phyloP scores from a whole-genome alignment of 2,888 invertebrate species.

The Tromatobia lineatoria region DNA sequence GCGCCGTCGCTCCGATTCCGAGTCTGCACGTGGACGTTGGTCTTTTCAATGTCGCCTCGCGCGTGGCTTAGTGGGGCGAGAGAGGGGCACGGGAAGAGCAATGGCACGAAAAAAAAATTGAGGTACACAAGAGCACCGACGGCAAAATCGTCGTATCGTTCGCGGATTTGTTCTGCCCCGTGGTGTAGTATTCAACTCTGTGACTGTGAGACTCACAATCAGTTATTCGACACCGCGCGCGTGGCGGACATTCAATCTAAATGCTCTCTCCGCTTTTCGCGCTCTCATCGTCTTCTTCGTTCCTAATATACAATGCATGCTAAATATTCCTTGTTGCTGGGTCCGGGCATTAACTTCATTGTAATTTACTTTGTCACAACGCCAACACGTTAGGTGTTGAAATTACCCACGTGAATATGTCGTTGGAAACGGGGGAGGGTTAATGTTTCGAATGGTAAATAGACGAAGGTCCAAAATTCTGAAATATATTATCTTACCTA shows the following conservation, averaged over 20 bases:
- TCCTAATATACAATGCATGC: neutral
- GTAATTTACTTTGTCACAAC: neutral
- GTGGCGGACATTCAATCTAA: conserved; percentile 76
- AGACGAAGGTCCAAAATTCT: no score
- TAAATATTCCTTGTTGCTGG: neutral
- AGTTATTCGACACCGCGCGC: conserved; percentile 76
- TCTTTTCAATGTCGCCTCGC: neutral
- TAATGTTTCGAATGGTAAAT: no score
- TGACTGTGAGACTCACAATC: conserved; percentile 24
- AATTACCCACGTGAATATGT: neutral
- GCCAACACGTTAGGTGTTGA: conserved; percentile 14
- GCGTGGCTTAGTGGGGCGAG: neutral
- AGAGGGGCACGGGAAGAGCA: neutral
- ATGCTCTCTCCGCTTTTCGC: conserved; percentile 32
- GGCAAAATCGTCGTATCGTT: conserved; percentile 29
- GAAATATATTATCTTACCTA: no score
- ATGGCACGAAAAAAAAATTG: conserved; percentile 14
- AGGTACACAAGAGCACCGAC: conserved; percentile 13
- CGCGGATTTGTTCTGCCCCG: neutral
- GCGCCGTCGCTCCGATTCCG: conserved; percentile 34
- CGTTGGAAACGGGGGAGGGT: no score
- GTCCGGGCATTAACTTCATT: conserved; percentile 20
- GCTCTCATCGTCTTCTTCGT: neutral
- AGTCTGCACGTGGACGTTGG: conserved; percentile 4
- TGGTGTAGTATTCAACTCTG: neutral